Evolutionary conservation across 2,888 invertebrate species (phyloP).

Genomic region (Ormyrus rosae): DNA sequence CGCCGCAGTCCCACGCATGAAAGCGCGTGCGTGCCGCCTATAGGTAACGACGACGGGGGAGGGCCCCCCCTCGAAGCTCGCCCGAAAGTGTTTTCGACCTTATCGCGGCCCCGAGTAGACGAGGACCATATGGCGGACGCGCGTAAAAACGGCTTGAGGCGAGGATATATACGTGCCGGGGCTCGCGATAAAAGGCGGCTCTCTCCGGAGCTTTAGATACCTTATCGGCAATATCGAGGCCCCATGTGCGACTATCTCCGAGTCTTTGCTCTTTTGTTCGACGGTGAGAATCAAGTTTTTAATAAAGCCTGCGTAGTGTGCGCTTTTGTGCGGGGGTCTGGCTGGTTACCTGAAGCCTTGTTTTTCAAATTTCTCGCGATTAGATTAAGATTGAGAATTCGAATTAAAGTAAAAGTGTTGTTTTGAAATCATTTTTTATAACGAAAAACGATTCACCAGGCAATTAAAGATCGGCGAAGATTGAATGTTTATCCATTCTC

Average conservation of each 20-base stretch:
- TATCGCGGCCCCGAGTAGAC: conserved; percentile 53
- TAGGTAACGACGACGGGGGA: conserved; percentile 44
- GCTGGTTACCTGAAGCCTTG: not conserved
- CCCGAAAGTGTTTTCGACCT: conserved; percentile 60
- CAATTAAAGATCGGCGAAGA: no score
- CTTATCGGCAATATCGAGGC: conserved; percentile 55
- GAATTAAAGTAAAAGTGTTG: not conserved
- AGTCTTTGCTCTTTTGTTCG: conserved; percentile 47
- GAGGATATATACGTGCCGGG: not conserved
- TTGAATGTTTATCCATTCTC: no score
- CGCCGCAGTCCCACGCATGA: conserved; percentile 69
- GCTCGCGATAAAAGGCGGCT: conserved; percentile 42
- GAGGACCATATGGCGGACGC: conserved; percentile 45
- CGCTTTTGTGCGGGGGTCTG: not conserved
- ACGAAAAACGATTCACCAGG: not conserved
- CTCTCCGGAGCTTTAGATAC: conserved; percentile 58
- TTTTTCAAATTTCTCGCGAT: not conserved
- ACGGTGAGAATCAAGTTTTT: conserved; percentile 25
- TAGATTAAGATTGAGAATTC: not conserved
- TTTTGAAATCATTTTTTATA: not conserved
- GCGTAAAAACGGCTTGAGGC: not conserved
- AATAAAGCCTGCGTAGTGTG: conserved; percentile 4
- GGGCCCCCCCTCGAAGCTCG: conserved; percentile 61
- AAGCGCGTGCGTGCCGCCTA: conserved; percentile 62
- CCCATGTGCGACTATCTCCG: not conserved